phyloP scores from a whole-genome alignment of 2,113 vertebrate genomes.

The Uropsilus gracilis region DNA sequence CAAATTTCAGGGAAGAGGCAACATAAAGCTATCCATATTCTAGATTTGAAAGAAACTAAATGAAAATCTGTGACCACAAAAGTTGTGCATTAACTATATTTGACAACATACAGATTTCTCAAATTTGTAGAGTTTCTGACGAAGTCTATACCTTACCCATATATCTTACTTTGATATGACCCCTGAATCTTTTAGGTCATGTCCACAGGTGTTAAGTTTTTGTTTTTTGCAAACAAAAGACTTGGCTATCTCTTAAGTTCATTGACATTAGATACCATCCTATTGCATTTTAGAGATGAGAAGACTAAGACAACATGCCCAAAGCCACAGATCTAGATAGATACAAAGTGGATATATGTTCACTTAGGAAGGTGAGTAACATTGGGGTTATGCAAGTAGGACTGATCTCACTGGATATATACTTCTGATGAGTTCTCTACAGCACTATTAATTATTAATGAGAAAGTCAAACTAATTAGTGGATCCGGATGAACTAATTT shows the following conservation, averaged over 20 bases:
- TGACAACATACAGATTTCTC: neutral
- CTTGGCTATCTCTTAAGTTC: neutral
- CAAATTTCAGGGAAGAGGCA: neutral
- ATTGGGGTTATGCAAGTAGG: neutral
- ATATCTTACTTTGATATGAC: neutral
- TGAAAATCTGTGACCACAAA: neutral
- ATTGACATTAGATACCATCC: neutral
- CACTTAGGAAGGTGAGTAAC: neutral
- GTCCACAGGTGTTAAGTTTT: neutral
- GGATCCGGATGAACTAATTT: neutral
- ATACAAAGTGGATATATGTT: neutral
- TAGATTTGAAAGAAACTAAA: conserved; percentile 12
- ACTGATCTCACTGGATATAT: neutral
- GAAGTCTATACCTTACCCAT: neutral
- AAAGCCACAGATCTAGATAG: neutral
- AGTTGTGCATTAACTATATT: neutral
- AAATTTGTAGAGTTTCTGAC: neutral
- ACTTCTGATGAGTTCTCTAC: neutral
- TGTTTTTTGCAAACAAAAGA: neutral
- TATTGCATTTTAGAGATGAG: neutral
- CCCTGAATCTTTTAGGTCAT: neutral
- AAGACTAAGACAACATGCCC: neutral
- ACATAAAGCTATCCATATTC: neutral
- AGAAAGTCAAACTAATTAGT: neutral
- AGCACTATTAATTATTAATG: neutral